Percentiles rank a stretch among this genome's conserved stretches.
Evolutionary conservation across 2,113 vertebrate genomes (phyloP).

Genomic region (Corydoras maculifer): DNA sequence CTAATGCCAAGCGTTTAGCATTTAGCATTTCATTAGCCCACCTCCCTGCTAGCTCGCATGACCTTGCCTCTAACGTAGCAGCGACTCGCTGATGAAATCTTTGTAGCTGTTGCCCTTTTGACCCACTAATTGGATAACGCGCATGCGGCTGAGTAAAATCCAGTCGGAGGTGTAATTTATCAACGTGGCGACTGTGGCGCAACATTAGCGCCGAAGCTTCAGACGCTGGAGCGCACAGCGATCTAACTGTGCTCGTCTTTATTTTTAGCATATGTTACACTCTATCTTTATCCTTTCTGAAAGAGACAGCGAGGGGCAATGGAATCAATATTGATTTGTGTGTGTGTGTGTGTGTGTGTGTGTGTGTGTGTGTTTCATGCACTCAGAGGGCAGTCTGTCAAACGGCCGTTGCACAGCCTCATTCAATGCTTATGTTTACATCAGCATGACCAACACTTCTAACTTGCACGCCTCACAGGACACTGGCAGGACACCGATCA

Average conservation of each 20-base stretch:
- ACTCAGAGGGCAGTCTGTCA: constrained; percentile 44
- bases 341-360: constrained; percentile 20
- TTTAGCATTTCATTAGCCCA: constrained; percentile 4
- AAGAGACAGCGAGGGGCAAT: constrained; percentile 8
- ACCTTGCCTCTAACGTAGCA: background rate
- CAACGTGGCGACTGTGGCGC: background rate
- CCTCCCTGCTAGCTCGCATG: background rate
- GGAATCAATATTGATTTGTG: constrained; percentile 33
- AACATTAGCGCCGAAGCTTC: background rate
- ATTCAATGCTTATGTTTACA: constrained; percentile 56
- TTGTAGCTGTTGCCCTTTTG: constrained; percentile 22
- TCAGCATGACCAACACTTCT: constrained; percentile 51
- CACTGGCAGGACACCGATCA: constrained; percentile 46
- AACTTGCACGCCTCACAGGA: constrained; percentile 43
- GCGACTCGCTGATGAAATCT: constrained; percentile 7
- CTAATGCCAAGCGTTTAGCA: background rate
- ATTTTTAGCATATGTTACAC: constrained; percentile 40
- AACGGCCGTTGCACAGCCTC: constrained; percentile 47
- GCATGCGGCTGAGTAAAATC: constrained; percentile 14
- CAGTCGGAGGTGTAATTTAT: constrained; percentile 21
- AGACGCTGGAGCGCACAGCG: background rate
- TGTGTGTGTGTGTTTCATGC: constrained; percentile 20
- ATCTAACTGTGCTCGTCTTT: constrained; percentile 17
- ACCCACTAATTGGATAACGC: constrained; percentile 28
- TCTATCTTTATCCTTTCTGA: constrained; percentile 30